Evolutionary conservation across 2,888 invertebrate genomes (phyloP).

Genomic region (Cryptus armator): DNA sequence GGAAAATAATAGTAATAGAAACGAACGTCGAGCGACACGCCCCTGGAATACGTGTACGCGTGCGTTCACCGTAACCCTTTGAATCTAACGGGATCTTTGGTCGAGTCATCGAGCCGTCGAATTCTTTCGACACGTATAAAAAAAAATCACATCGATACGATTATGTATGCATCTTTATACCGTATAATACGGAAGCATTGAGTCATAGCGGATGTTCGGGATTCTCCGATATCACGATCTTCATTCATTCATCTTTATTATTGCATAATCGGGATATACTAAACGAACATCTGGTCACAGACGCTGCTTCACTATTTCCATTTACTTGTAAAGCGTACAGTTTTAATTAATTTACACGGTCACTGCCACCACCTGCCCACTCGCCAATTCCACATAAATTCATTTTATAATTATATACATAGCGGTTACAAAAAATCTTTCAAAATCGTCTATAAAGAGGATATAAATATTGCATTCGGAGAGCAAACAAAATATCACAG

Average conservation of each 20-base stretch:
- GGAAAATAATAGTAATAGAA: not conserved
- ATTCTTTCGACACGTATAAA: constrained; percentile 28
- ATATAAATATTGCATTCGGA: not conserved
- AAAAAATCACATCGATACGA: not conserved
- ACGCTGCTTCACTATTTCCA: not conserved
- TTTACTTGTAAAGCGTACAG: constrained; percentile 1
- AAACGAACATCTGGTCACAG: not conserved
- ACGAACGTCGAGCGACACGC: constrained; percentile 7
- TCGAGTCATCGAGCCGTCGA: constrained; percentile 44
- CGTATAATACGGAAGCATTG: constrained; percentile 9
- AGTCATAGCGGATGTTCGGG: constrained; percentile 12
- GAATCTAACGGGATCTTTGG: constrained; percentile 34
- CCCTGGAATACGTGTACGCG: constrained; percentile 39
- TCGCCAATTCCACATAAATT: not conserved
- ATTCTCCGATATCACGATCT: not conserved
- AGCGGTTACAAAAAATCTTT: not conserved
- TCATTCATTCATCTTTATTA: not conserved
- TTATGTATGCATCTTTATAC: not conserved
- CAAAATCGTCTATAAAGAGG: not conserved
- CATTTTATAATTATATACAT: constrained; percentile 6
- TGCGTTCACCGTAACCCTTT: constrained; percentile 54
- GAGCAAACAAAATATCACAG: constrained; percentile 13
- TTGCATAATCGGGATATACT: not conserved
- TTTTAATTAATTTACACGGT: not conserved
- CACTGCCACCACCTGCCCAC: not conserved